Base-by-base conservation (phyloP, 2,797 vertebrate genomes). In the Paedocypris micromegethes region DNA sequence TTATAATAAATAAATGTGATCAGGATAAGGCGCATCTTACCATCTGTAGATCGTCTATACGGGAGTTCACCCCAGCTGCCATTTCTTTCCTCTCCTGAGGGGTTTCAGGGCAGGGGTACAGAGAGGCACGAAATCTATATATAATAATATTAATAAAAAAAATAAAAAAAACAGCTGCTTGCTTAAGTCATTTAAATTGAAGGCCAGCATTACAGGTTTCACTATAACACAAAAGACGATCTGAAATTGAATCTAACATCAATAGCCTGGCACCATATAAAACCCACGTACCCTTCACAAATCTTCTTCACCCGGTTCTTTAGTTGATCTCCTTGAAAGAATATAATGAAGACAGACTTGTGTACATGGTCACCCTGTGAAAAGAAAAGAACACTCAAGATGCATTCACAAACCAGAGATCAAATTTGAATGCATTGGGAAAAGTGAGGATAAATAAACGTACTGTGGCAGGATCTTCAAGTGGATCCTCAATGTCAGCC, bases 261-360 rank as follows among this genome's bases (percentile, higher is more conserved):
- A 23, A 23, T 23, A 23, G 23, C 23, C 23, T 23, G 23, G 23
- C 23, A 23, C 23, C 23, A 23, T 23, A 5, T 3, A 45, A 66
- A 57, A 47, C 4, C 40, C 40, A 42, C 87, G 81, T 84, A 98
- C 96, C 96, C 96, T 86, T 98, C 95, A 66, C 95, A 98, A 71
- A 98, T 98, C 86, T 98, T 98, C 88, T 95, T 98, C 48, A 98
- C 96, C 80, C 96, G 87, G 70, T 92, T 98, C 85, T 97, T 98
- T 72, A 98, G 84, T 74, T 98, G 95, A 80, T 98, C 95, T 3
- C 96, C 95, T 88, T 98, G 96, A 86, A 98, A 98, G 82, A 97
- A 98, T 82, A 98, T 98, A 84, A 98, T 98, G 85, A 98, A 98
- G 53, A 98, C 96, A 2, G 95, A 95, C 86, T 98, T 98, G 90